These are phyloP conservation scores for Hydrocynus forskahlii DNA, from an alignment of 2,797 vertebrate species.

Conservation along the genomic window DNA sequence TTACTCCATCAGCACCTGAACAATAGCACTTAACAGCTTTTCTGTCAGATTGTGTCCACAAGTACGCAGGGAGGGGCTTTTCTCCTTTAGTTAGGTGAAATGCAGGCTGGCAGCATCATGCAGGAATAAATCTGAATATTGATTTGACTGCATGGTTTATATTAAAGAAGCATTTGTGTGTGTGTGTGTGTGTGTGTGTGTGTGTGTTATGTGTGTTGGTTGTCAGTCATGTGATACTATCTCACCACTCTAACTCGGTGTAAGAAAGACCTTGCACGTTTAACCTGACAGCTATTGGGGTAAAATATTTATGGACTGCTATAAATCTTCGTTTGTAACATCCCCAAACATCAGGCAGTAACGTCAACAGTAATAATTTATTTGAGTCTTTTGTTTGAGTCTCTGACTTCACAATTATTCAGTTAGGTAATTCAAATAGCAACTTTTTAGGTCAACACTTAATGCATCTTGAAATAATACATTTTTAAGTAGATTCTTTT, in stretches of 20 bases:
- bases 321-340: not conserved
- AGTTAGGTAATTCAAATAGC: too few species aligned
- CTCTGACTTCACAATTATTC: not conserved
- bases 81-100: constrained; percentile 5
- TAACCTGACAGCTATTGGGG: not conserved
- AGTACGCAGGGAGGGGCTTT: constrained; percentile 13
- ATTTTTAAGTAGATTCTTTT: too few species aligned
- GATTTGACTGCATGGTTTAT: not conserved
- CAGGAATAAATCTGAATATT: constrained; percentile 20
- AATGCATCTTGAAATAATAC: not conserved
- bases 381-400: constrained; percentile 14
- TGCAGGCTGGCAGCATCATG: not conserved
- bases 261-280: not conserved
- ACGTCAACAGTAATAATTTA: not conserved
- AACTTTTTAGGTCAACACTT: not conserved
- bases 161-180: constrained; percentile 10
- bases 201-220: constrained; percentile 14
- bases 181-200: not conserved
- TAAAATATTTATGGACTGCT: not conserved
- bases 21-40: constrained; percentile 40
- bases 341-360: not conserved
- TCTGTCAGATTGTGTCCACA: constrained; percentile 35
- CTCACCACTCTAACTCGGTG: not conserved
- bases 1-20: constrained; percentile 20
- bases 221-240: not conserved